Percentiles rank a stretch among this genome's conserved stretches.
These are phyloP conservation scores for Neofelis nebulosa DNA, from an alignment of 2,113 vertebrate genomes.

Conservation along the genomic window DNA sequence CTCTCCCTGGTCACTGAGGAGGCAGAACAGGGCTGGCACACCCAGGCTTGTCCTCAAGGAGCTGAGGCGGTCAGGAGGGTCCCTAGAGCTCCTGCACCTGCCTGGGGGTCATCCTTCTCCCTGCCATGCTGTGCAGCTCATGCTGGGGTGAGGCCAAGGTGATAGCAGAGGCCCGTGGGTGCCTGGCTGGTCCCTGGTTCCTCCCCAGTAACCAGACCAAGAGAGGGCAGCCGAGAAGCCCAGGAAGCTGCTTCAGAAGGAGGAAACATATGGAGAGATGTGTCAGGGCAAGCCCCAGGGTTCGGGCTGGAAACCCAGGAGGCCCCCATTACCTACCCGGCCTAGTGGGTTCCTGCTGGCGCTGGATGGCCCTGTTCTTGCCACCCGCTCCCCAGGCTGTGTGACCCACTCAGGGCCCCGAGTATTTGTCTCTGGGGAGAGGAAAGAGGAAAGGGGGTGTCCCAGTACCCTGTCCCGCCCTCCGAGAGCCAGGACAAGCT, in stretches of 20 bases:
- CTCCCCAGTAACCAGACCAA: neutral
- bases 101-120: neutral
- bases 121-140: neutral
- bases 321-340: rapidly evolving
- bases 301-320: neutral
- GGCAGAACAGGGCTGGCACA: rapidly evolving
- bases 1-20: neutral
- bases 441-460: neutral
- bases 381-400: neutral
- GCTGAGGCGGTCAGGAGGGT: neutral
- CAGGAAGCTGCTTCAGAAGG: neutral
- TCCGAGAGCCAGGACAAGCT: neutral
- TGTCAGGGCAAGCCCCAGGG: neutral
- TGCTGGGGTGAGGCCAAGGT: neutral
- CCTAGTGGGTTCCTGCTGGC: neutral
- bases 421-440: neutral
- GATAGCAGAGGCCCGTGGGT: neutral
- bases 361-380: neutral
- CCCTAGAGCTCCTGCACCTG: neutral
- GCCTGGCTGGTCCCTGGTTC: neutral
- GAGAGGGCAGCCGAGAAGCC: neutral
- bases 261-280: neutral
- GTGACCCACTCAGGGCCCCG: neutral
- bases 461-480: neutral
- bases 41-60: neutral